Evolutionary conservation across 2,797 vertebrate species (phyloP).

Genomic region (Rhinella marina): DNA sequence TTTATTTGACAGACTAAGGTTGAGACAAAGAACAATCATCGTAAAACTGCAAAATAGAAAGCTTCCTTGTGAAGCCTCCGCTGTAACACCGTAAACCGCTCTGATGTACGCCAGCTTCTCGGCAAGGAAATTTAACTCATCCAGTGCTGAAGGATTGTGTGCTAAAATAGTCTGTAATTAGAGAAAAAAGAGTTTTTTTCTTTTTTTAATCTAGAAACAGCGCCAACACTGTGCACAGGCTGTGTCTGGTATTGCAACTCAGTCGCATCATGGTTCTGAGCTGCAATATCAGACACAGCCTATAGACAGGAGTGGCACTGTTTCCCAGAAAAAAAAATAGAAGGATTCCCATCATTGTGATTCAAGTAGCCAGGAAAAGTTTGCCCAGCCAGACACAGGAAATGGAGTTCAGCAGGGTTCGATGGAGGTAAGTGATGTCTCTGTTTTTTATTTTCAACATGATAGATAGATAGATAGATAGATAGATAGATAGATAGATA

Average conservation of each 20-base stretch:
- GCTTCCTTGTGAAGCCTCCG: slow-evolving; percentile 22
- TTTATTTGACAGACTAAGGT: slow-evolving; percentile 57
- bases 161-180: neutral
- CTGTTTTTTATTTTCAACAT: no score
- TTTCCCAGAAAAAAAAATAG: neutral
- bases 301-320: neutral
- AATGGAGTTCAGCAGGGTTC: no score
- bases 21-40: slow-evolving; percentile 60
- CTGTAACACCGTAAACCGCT: neutral
- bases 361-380: no score
- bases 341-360: no score
- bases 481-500: no score
- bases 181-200: neutral
- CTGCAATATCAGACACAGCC: neutral
- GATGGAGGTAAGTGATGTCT: no score
- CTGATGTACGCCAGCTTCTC: slow-evolving; percentile 11
- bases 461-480: no score
- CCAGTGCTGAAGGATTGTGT: neutral
- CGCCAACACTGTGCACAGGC: neutral
- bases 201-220: neutral
- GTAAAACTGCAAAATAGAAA: slow-evolving; percentile 56
- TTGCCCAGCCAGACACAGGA: no score
- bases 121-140: slow-evolving; percentile 12
- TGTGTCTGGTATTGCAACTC: neutral
- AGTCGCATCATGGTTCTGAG: neutral